A percentile compares a stretch with the other conserved stretches of the same genome.
phyloP scores from a whole-genome alignment of 2,113 vertebrate species.

The Scartelaos histophorus region DNA sequence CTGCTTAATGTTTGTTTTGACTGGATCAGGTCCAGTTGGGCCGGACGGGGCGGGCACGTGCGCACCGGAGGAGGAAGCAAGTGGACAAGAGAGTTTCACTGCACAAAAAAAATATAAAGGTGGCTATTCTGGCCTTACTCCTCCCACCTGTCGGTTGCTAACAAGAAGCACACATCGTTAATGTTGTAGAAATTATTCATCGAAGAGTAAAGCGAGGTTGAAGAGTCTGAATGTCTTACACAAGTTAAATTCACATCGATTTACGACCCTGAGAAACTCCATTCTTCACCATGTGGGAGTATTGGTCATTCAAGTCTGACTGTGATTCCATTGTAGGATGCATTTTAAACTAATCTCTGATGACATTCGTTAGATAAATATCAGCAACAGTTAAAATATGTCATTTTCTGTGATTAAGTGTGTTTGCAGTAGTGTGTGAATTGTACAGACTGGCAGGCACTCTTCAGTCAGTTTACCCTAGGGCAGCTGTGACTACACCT shows the following conservation, averaged over 20 bases:
- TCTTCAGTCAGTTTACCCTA: no score
- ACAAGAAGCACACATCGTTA: not conserved
- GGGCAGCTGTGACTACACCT: no score
- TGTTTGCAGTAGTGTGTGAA: not conserved
- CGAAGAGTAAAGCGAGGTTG: no score
- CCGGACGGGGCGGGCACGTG: conserved; percentile 48
- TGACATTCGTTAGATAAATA: no score
- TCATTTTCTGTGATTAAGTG: not conserved
- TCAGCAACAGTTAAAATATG: not conserved
- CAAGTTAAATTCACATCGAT: no score
- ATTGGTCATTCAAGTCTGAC: no score
- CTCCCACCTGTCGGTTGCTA: conserved; percentile 33
- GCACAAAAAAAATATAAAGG: conserved; percentile 20
- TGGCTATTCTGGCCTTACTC: conserved; percentile 35
- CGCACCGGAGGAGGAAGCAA: conserved; percentile 51
- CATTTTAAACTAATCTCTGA: no score
- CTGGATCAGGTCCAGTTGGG: conserved; percentile 65
- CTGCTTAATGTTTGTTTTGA: conserved; percentile 73
- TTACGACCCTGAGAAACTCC: no score
- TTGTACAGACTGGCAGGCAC: no score
- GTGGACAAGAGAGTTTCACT: conserved; percentile 15
- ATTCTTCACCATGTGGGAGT: no score
- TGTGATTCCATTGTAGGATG: no score
- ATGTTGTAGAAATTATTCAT: not conserved
- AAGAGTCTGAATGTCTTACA: no score